Conservation (phyloP, 2,888 invertebrate species). For the Lamproptera curius region DNA sequence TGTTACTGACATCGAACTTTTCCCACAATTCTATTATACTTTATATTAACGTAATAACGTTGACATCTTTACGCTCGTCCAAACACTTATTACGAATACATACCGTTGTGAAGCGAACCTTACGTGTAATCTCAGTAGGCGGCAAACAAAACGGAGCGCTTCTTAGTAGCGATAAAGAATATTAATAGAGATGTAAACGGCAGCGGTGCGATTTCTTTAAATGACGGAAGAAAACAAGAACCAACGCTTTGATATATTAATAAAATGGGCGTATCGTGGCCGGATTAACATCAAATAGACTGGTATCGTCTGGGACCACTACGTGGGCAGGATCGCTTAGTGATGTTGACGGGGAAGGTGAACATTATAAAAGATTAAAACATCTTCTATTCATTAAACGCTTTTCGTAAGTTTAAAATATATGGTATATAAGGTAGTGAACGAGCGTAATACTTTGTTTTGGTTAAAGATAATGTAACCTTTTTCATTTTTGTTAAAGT, state of each 20-base stretch:
- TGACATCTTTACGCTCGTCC: no score
- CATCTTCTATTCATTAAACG: not conserved
- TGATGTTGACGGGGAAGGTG: conserved; percentile 2
- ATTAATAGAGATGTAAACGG: conserved; percentile 61
- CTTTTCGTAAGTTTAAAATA: not conserved
- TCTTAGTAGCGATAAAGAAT: conserved; percentile 65
- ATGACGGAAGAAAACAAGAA: conserved; percentile 30
- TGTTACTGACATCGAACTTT: no score
- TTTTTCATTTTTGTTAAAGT: no score
- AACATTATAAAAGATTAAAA: not conserved
- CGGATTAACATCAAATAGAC: conserved; percentile 58
- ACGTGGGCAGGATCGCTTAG: conserved; percentile 6
- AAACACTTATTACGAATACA: no score
- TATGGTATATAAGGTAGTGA: not conserved
- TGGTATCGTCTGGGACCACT: no score
- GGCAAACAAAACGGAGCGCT: conserved; percentile 58
- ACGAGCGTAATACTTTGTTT: not conserved
- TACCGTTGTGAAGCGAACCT: no score
- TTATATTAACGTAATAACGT: no score
- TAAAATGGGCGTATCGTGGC: conserved; percentile 47
- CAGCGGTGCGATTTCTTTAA: conserved; percentile 40
- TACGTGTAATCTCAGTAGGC: conserved; percentile 36
- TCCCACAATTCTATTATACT: no score
- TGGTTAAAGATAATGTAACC: not conserved
- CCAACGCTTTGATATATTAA: conserved; percentile 54